A percentile compares a stretch with the other conserved stretches of the same genome.
These are phyloP conservation scores for Coracias cyanogaster DNA, from an alignment of 2,797 vertebrate genomes.

Conservation along the genomic window DNA sequence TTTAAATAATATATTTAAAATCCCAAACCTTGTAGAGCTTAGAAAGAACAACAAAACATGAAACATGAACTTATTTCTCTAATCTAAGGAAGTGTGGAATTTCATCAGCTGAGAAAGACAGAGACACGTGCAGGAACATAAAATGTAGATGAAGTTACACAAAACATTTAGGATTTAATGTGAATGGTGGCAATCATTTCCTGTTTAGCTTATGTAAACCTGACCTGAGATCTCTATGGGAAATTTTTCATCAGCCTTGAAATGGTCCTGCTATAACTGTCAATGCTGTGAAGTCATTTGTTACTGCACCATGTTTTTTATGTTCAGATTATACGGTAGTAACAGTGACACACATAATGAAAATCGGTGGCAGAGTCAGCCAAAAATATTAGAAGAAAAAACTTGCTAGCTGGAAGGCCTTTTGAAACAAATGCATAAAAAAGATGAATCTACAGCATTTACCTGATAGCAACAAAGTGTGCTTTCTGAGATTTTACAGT, in stretches of 20 bases:
- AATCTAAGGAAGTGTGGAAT: conserved; percentile 72
- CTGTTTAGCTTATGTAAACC: conserved; percentile 82
- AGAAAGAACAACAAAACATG: conserved; percentile 54
- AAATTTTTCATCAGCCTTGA: conserved; percentile 81
- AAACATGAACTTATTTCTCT: conserved; percentile 71
- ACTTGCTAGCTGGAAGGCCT: conserved; percentile 25
- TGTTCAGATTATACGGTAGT: conserved; percentile 81
- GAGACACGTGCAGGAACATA: conserved; percentile 73
- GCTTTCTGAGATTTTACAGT: conserved; percentile 12
- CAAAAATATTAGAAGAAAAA: conserved; percentile 66
- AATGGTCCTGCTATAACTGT: conserved; percentile 81
- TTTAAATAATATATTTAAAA: conserved; percentile 61
- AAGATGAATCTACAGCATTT: not conserved
- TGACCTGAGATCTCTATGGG: conserved; percentile 72
- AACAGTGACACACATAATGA: conserved; percentile 79
- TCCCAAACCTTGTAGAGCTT: conserved; percentile 3
- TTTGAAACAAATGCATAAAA: not conserved
- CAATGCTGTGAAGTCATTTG: conserved; percentile 80
- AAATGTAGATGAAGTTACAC: conserved; percentile 80
- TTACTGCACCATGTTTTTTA: conserved; percentile 79
- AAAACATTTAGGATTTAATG: conserved; percentile 79
- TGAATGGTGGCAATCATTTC: conserved; percentile 77
- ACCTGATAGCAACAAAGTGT: not conserved
- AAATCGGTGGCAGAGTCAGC: conserved; percentile 62
- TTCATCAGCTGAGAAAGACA: conserved; percentile 70